Evolutionary conservation across 2,113 vertebrate species (phyloP).

Genomic region (Trogon melanurus): DNA sequence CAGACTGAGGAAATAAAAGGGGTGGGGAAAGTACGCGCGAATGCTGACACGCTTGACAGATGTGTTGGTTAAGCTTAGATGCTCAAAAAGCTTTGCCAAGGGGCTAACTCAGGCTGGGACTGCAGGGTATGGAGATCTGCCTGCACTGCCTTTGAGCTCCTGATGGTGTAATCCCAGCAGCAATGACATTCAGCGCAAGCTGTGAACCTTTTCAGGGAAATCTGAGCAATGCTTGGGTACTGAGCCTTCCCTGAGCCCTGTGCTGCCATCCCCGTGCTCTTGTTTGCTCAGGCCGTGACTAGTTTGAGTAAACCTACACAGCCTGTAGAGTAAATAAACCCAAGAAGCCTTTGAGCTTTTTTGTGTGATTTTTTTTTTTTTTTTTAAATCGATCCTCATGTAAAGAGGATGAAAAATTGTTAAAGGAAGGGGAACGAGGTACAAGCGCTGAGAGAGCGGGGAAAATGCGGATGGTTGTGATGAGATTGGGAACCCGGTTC

Average conservation of each 20-base stretch:
- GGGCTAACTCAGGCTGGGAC: background rate
- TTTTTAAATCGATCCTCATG: background rate
- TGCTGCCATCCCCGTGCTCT: background rate
- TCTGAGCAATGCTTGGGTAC: background rate
- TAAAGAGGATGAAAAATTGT: background rate
- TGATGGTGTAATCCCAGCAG: background rate
- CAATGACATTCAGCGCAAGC: background rate
- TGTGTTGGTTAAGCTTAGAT: background rate
- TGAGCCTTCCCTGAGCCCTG: background rate
- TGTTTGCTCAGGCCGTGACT: constrained; percentile 9
- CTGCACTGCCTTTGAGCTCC: background rate
- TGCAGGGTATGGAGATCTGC: background rate
- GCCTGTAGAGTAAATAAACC: constrained; percentile 5
- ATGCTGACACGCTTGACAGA: background rate
- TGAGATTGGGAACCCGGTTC: background rate
- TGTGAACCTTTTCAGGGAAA: background rate
- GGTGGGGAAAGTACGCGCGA: background rate
- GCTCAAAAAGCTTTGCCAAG: background rate
- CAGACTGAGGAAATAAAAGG: background rate
- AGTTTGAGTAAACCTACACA: background rate
- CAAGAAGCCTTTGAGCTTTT: background rate
- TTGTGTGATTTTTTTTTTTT: background rate
- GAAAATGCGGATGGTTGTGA: background rate
- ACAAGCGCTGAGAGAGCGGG: background rate
- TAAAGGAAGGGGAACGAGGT: background rate